Conservation (phyloP, 2,888 invertebrate species). For the Cataglyphis cursor region DNA sequence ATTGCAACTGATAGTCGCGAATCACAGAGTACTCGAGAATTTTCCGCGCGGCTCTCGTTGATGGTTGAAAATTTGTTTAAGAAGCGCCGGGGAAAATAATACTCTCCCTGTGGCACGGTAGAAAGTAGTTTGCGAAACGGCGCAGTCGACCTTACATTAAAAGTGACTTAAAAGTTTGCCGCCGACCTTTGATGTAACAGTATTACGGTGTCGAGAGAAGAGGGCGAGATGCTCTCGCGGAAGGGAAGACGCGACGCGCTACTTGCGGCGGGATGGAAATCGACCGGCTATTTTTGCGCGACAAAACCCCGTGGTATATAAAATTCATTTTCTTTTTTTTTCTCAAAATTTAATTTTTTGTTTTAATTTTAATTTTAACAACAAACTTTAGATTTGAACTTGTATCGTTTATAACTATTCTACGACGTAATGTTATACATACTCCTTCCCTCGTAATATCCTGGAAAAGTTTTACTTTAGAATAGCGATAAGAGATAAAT, state of each 20-base stretch:
- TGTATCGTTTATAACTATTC: background rate
- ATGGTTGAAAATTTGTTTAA: slow-evolving; percentile 51
- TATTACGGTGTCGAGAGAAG: slow-evolving; percentile 6
- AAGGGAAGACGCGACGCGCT: background rate
- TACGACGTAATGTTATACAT: background rate
- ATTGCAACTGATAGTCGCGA: background rate
- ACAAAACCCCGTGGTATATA: background rate
- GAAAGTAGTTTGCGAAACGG: slow-evolving; percentile 49
- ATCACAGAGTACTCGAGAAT: background rate
- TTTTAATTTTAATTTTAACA: background rate
- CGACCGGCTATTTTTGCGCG: slow-evolving; percentile 12
- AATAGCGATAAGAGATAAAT: slow-evolving; percentile 22
- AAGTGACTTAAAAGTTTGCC: slow-evolving; percentile 58
- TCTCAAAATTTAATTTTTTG: background rate
- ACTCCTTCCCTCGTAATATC: background rate
- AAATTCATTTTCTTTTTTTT: slow-evolving; percentile 2
- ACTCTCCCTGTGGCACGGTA: slow-evolving; percentile 26
- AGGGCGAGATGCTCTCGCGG: background rate
- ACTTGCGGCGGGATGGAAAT: slow-evolving; percentile 33
- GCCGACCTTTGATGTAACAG: slow-evolving; percentile 43
- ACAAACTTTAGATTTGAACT: background rate
- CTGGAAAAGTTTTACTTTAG: background rate
- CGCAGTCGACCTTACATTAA: slow-evolving; percentile 48
- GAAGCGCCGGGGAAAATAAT: slow-evolving; percentile 35
- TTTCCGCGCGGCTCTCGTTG: slow-evolving; percentile 23